Percentiles rank a stretch among this genome's conserved stretches.
These are phyloP conservation scores for Lates japonicus DNA, from an alignment of 2,797 vertebrate species.

Conservation along the genomic window DNA sequence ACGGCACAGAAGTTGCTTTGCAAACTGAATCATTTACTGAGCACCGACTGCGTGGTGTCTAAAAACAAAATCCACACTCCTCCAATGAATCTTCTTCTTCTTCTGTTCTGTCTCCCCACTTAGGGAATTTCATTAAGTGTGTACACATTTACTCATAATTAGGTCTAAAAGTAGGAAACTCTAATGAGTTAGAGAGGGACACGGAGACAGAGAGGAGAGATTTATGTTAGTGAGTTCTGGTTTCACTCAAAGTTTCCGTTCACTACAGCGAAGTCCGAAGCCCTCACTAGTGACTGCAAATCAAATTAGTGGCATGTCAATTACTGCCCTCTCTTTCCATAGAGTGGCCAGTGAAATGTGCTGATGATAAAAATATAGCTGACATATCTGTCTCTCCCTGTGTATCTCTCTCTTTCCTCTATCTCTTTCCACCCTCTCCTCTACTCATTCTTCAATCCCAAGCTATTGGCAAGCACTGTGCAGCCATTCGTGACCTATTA, in stretches of 20 bases:
- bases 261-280: slow-evolving; percentile 38
- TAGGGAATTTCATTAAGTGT: slow-evolving; percentile 77
- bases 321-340: slow-evolving; percentile 60
- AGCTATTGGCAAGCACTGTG: slow-evolving; percentile 83
- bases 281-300: slow-evolving; percentile 59
- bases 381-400: slow-evolving; percentile 37
- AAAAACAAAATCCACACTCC: slow-evolving; percentile 64
- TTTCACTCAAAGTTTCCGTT: slow-evolving; percentile 56
- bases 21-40: slow-evolving; percentile 72
- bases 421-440: slow-evolving; percentile 39
- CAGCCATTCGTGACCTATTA: slow-evolving; percentile 88
- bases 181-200: slow-evolving; percentile 65
- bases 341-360: slow-evolving; percentile 44
- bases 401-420: slow-evolving; percentile 39
- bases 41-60: slow-evolving; percentile 60
- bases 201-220: slow-evolving; percentile 17
- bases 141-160: slow-evolving; percentile 80
- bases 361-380: slow-evolving; percentile 52
- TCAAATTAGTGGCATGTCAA: slow-evolving; percentile 79
- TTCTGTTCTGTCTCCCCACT: slow-evolving; percentile 57
- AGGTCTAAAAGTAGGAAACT: slow-evolving; percentile 69
- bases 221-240: slow-evolving; percentile 43
- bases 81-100: slow-evolving; percentile 48
- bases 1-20: slow-evolving; percentile 70
- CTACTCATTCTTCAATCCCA: slow-evolving; percentile 69